phyloP scores from a whole-genome alignment of 2,797 vertebrate species.

The Limosa lapponica region DNA sequence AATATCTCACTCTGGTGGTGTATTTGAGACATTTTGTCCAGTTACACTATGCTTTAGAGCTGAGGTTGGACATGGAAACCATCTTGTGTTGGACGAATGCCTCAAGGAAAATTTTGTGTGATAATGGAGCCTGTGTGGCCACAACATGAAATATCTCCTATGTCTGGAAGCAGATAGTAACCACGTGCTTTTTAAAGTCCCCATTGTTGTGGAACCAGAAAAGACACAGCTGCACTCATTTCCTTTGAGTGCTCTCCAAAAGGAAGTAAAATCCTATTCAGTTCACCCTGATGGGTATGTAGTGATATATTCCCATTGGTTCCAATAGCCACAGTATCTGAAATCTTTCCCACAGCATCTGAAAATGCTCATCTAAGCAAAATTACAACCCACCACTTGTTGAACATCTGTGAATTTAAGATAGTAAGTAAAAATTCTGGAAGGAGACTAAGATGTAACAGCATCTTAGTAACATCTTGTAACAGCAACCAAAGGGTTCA shows the following conservation, averaged over 20 bases:
- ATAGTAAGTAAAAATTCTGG: neutral
- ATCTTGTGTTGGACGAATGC: neutral
- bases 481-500: neutral
- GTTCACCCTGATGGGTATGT: neutral
- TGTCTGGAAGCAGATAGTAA: neutral
- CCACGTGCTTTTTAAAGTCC: neutral
- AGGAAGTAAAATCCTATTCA: neutral
- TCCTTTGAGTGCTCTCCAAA: neutral
- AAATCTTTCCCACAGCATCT: neutral
- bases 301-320: neutral
- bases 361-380: neutral
- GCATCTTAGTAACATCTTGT: no score
- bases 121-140: neutral
- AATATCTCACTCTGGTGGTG: neutral
- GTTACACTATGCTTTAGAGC: neutral
- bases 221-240: neutral
- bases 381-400: neutral
- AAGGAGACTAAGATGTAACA: neutral
- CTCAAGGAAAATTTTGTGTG: neutral
- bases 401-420: constrained; percentile 18
- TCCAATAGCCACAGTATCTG: neutral
- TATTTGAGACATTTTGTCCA: neutral
- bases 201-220: neutral
- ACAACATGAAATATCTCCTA: neutral
- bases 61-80: neutral